Conservation (phyloP, 2,888 invertebrate species). For the Bombyx huttoni region DNA sequence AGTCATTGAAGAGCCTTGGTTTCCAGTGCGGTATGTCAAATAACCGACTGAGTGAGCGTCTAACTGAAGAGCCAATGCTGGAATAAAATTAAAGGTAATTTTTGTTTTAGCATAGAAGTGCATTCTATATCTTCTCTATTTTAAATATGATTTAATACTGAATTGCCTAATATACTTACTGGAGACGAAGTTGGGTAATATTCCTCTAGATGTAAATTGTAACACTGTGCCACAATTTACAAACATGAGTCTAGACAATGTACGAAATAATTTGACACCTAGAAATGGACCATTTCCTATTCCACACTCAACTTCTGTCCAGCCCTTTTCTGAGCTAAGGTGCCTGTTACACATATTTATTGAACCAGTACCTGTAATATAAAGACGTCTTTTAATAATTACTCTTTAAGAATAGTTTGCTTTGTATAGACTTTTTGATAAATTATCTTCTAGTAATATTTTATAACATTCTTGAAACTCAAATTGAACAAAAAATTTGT, state of each 20-base stretch:
- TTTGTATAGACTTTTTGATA: neutral
- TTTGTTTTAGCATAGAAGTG: too few relatives aligned
- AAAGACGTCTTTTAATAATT: neutral
- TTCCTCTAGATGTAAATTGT: slow-evolving; percentile 83
- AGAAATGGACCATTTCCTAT: slow-evolving; percentile 88
- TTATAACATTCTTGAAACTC: too few relatives aligned
- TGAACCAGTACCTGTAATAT: slow-evolving; percentile 76
- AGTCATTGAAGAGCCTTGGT: slow-evolving; percentile 80
- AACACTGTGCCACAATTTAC: slow-evolving; percentile 82
- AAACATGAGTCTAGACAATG: slow-evolving; percentile 81
- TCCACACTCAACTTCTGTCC: slow-evolving; percentile 89
- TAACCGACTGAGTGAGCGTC: slow-evolving; percentile 92
- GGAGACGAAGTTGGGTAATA: slow-evolving; percentile 82
- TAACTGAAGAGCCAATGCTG: slow-evolving; percentile 87
- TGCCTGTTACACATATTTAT: slow-evolving; percentile 83
- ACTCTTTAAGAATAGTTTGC: too few relatives aligned
- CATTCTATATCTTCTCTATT: neutral
- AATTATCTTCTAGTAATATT: neutral
- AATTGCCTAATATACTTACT: slow-evolving; percentile 64
- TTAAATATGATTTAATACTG: neutral
- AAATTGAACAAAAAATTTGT: too few relatives aligned
- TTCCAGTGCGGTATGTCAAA: slow-evolving; percentile 84
- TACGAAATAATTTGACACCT: slow-evolving; percentile 84
- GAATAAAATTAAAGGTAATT: neutral
- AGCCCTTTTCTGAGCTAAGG: slow-evolving; percentile 85